These are phyloP conservation scores for Ceratothoa steindachneri DNA, from an alignment of 2,888 invertebrate genomes.

Conservation along the genomic window DNA sequence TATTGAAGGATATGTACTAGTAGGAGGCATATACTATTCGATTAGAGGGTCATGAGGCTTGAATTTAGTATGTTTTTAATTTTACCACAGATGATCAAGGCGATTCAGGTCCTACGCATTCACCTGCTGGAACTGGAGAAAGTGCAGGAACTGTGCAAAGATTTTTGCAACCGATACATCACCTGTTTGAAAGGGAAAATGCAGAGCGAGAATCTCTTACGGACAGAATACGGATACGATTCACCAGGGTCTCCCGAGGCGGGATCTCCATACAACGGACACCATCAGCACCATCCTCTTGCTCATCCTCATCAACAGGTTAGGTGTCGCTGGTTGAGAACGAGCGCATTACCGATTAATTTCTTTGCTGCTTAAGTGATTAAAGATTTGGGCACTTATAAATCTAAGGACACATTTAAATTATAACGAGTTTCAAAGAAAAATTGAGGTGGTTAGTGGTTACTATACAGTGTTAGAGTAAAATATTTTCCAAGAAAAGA, in stretches of 20 bases:
- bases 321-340: neutral
- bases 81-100: constrained; percentile 78
- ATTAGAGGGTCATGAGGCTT: too few relatives aligned
- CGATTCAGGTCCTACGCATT: constrained; percentile 84
- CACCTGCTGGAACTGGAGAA: constrained; percentile 73
- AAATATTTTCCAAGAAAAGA: too few relatives aligned
- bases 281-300: constrained; percentile 20
- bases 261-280: constrained; percentile 22
- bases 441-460: too few relatives aligned
- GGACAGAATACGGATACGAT: constrained; percentile 47
- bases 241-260: constrained; percentile 33
- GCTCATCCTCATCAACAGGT: constrained; percentile 20
- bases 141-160: constrained; percentile 63
- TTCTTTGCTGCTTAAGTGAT: too few relatives aligned
- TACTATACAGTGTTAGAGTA: too few relatives aligned
- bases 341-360: neutral
- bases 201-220: constrained; percentile 48
- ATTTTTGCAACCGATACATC: constrained; percentile 87
- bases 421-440: too few relatives aligned
- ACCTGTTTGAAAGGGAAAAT: constrained; percentile 67
- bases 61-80: too few relatives aligned
- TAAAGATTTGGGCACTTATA: too few relatives aligned
- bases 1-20: too few relatives aligned
- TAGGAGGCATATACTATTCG: too few relatives aligned
- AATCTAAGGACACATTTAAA: too few relatives aligned